Base-by-base conservation (phyloP, 2,888 invertebrate genomes). In the Limenitis camilla region DNA sequence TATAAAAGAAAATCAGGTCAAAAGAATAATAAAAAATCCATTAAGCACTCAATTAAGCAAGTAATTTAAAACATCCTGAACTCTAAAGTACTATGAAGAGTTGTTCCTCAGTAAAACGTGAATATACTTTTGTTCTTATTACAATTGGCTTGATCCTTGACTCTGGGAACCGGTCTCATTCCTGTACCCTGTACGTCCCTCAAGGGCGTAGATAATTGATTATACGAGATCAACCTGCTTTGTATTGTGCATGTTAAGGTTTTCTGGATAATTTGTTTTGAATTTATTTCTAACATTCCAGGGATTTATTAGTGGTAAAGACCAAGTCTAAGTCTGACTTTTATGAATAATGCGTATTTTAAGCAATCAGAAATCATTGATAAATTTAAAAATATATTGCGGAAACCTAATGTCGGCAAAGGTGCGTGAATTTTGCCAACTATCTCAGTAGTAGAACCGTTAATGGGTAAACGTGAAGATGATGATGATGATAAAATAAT, bases 161-260 rank as follows among this genome's bases (percentile, higher is more conserved):
- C 43, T 29, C 29, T 11, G 39, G 27, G 33, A 46, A 53, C 53
- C 53, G 53, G 53, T 53, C 46, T 41, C 44, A 53, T 46, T 45
- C 53, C 53, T 53, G 40, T 30, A 10, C 33, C 19, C 19, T 19
- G 19, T 19, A 19, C 41, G 40, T 41, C 50, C 45, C 31, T 42
- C 50, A 50, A 46, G 53, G 50, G 41, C 45, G 54, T 31, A 50
- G 45, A 50, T 54, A 50, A 50, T 46, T 45, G 50, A 54, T 45
- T 50, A 49, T 31, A 27, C 41, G 31, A 46, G 33, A 40, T 42
- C 41, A 45, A 45, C 44, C 40, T 40, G 44, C 45, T 28, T 28
- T 32, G 5, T 40, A 33, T 44, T 40, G 33, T 5, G 50, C 33
- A 40, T 38, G 44, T 32, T 40, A 44, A 32, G 39, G 32, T 4